Base-by-base conservation (phyloP, 2,797 vertebrate species). In the Platalea minor region DNA sequence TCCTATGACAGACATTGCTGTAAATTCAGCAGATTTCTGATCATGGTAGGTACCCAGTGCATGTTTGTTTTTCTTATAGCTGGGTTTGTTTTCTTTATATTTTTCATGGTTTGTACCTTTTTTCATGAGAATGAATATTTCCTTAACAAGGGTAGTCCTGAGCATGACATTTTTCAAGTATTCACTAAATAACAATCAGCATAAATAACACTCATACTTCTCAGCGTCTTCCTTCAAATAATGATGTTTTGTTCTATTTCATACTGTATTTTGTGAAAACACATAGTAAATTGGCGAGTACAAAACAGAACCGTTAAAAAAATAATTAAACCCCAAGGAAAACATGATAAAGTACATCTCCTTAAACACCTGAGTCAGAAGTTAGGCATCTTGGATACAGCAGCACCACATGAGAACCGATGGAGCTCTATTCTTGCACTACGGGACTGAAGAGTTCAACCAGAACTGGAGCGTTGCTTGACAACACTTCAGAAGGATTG, bases 1-100 rank as follows among this genome's bases (percentile, higher is more conserved):
- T 85, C 85, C 53, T 82, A 60, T 5, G 31, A 51, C 61, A 65
- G 74, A 63, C n/a, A 2, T 28, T 19, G 59, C 60, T 87, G 51
- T 70, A 67, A 95, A 83, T 92, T 90, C 87, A 78, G 67, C 43
- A 88, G 59, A 88, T 73, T 93, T 84, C 85, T 85, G 69, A n/a
- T 74, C 76, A 20, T 8, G 51, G 87, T 85, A 41, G 65, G 76
- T 86, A 91, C 37, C 16, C 45, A 33, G 11, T 4, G 9, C 18
- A 25, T 8, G 51, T 35, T 88, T 61, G 45, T 35, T 68, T 85
- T 83, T 35, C 87, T 95, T 83, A 57, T 4, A 50, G n/a, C 15
- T 84, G 50, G 14, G 24, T 59, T 88, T 75, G 53, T 51, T 93
- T 83, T 43, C 56, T 57, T 92, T 72, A 3, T 19, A 2, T 80